These are phyloP conservation scores for Gandaritis pyraliata DNA, from an alignment of 2,888 invertebrate genomes.

Conservation along the genomic window DNA sequence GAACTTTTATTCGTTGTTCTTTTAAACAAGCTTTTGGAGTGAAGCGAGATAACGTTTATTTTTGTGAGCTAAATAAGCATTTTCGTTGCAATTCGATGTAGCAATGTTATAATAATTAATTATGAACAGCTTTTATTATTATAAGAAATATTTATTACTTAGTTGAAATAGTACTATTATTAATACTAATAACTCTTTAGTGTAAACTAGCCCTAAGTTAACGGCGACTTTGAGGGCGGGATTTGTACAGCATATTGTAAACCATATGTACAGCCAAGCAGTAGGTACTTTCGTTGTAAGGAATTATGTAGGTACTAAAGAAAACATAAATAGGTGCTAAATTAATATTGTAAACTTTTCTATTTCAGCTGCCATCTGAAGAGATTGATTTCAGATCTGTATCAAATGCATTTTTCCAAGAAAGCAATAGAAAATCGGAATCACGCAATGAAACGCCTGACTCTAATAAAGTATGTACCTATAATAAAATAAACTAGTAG, in stretches of 20 bases:
- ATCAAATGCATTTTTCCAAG: constrained; percentile 77
- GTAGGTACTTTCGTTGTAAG: too few species aligned
- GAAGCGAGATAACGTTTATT: constrained; percentile 9
- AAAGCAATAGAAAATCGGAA: constrained; percentile 71
- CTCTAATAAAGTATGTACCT: constrained; percentile 64
- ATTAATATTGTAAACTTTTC: background rate
- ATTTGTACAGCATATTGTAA: too few species aligned
- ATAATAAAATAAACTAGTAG: background rate
- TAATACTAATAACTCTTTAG: too few species aligned
- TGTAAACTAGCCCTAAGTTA: too few species aligned
- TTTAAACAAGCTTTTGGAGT: constrained; percentile 18
- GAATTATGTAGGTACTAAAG: too few species aligned
- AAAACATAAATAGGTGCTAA: too few species aligned
- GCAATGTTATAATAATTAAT: too few species aligned
- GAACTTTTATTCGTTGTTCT: constrained; percentile 29
- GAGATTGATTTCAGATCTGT: constrained; percentile 74
- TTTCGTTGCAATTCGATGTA: background rate
- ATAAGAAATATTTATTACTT: too few species aligned
- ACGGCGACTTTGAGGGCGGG: too few species aligned
- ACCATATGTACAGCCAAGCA: too few species aligned
- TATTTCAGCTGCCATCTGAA: constrained; percentile 62
- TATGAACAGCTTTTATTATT: too few species aligned
- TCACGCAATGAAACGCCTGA: constrained; percentile 75
- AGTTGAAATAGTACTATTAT: too few species aligned
- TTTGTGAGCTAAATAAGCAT: background rate